Evolutionary conservation across 1,140 invertebrate species (phyloP).

Genomic region (Rhagoletis pomonella): DNA sequence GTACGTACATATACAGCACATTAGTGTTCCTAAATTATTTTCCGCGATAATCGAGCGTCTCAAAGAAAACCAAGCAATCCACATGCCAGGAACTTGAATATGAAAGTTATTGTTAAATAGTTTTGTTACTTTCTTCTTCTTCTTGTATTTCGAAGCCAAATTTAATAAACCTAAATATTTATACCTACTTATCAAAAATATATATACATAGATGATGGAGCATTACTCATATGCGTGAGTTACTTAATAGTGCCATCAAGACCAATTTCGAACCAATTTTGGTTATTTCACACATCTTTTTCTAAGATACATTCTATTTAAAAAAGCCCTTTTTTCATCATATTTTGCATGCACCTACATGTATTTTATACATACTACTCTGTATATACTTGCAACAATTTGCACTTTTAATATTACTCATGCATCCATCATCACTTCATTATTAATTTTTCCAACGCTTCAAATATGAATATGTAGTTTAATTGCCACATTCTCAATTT

Average conservation of each 20-base stretch:
- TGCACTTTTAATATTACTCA: too few relatives aligned
- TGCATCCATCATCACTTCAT: too few relatives aligned
- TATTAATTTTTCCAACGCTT: not conserved
- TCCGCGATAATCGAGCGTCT: not conserved
- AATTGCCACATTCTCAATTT: slow-evolving; percentile 7
- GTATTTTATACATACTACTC: too few relatives aligned
- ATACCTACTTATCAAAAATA: not conserved
- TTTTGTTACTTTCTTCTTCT: slow-evolving; percentile 53
- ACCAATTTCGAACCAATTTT: too few relatives aligned
- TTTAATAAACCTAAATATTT: slow-evolving; percentile 45
- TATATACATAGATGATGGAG: too few relatives aligned
- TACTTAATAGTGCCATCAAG: too few relatives aligned
- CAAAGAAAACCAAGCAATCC: not conserved
- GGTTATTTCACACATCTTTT: too few relatives aligned
- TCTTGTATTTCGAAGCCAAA: slow-evolving; percentile 27
- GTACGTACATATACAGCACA: not conserved
- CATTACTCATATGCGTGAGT: too few relatives aligned
- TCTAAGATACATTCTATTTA: too few relatives aligned
- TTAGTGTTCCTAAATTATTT: slow-evolving; percentile 14
- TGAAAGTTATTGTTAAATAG: slow-evolving; percentile 38
- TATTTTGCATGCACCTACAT: too few relatives aligned
- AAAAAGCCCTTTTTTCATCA: too few relatives aligned
- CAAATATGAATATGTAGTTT: slow-evolving; percentile 9
- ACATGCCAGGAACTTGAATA: not conserved
- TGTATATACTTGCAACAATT: too few relatives aligned